These are phyloP conservation scores for Watsonalla binaria DNA, from an alignment of 2,888 invertebrate genomes.

Conservation along the genomic window DNA sequence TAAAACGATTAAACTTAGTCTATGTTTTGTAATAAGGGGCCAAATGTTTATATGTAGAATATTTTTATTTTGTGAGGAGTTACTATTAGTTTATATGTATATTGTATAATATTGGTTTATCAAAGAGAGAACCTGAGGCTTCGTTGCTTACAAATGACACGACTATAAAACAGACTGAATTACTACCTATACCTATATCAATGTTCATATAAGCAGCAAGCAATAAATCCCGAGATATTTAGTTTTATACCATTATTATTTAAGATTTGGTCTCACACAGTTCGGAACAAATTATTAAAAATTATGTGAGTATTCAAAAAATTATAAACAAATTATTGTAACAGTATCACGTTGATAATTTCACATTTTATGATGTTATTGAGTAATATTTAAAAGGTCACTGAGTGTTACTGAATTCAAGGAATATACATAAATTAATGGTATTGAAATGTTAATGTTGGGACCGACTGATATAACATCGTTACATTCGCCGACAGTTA, in stretches of 20 bases:
- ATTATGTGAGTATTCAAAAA: background rate
- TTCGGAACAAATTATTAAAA: background rate
- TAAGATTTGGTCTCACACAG: background rate
- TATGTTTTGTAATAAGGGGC: no score
- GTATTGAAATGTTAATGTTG: background rate
- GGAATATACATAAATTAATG: background rate
- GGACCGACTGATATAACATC: background rate
- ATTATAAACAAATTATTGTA: background rate
- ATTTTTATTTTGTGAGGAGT: background rate
- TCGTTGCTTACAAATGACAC: background rate
- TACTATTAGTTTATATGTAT: background rate
- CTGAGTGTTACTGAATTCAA: background rate
- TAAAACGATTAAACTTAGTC: no score
- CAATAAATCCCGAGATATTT: background rate
- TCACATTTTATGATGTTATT: background rate
- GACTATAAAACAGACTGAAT: background rate
- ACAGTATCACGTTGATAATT: background rate
- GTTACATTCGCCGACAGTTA: background rate
- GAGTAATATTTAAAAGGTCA: background rate
- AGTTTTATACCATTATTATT: background rate
- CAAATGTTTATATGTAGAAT: slow-evolving; percentile 6
- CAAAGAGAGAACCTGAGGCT: background rate
- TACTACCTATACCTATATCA: no score
- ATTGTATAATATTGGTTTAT: background rate
- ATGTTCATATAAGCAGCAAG: background rate